phyloP scores from a whole-genome alignment of 1,140 invertebrate genomes.

The Diorhabda elongata region DNA sequence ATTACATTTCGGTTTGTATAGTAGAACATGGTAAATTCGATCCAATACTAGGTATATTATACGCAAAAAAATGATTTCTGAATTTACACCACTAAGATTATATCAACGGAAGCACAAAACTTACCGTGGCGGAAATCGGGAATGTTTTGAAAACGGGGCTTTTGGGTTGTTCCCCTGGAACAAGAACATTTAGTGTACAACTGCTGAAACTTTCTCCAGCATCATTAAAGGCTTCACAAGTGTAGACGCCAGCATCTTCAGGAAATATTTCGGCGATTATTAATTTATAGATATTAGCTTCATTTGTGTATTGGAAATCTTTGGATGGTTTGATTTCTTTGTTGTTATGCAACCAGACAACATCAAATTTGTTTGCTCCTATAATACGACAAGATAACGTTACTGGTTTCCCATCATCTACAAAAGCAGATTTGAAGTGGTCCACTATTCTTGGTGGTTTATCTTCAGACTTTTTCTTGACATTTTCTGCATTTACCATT shows the following conservation, averaged over 20 bases:
- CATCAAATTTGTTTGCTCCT: conserved; percentile 84
- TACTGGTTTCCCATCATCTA: conserved; percentile 83
- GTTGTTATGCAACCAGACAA: conserved; percentile 93
- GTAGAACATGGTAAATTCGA: no score
- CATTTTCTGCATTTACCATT: conserved; percentile 54
- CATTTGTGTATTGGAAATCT: conserved; percentile 89
- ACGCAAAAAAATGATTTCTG: no score
- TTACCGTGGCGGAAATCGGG: conserved; percentile 76
- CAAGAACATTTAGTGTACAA: conserved; percentile 78
- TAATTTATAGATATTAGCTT: conserved; percentile 86
- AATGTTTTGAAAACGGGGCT: conserved; percentile 83
- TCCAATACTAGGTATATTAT: no score
- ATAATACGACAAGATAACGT: conserved; percentile 81
- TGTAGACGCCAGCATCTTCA: conserved; percentile 89
- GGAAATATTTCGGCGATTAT: conserved; percentile 93
- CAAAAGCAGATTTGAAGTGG: conserved; percentile 72
- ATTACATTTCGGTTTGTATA: no score
- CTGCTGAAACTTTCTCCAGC: conserved; percentile 89
- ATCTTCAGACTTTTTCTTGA: conserved; percentile 55
- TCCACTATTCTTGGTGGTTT: conserved; percentile 79
- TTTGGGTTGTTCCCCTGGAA: conserved; percentile 81
- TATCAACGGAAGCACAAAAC: background rate
- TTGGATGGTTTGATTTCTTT: conserved; percentile 95
- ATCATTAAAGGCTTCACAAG: conserved; percentile 95
- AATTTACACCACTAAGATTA: no score